Percentiles rank a stretch among this genome's conserved stretches.
Evolutionary conservation across 2,888 invertebrate genomes (phyloP).

Genomic region (Parnassius apollo): DNA sequence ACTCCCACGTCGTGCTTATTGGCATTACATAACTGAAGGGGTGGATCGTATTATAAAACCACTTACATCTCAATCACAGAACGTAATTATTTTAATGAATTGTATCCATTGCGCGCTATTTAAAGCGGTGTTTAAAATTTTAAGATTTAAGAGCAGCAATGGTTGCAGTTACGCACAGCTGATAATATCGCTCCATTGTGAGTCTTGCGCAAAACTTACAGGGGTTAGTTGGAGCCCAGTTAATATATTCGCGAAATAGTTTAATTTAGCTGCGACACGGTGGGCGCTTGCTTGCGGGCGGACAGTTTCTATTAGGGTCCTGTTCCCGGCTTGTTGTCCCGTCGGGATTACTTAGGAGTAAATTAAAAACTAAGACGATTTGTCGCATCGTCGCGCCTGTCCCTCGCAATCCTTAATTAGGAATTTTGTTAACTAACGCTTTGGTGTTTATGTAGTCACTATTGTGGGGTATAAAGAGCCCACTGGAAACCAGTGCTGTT

Average conservation of each 20-base stretch:
- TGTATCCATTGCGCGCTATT: background rate
- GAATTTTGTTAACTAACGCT: slow-evolving; percentile 18
- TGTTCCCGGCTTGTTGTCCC: slow-evolving; percentile 38
- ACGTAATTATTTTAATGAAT: background rate
- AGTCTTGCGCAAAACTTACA: background rate
- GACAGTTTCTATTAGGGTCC: slow-evolving; percentile 47
- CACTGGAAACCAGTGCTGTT: too few relatives aligned
- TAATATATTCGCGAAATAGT: slow-evolving; percentile 58
- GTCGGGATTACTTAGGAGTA: slow-evolving; percentile 31
- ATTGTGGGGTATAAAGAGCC: background rate
- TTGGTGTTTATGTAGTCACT: slow-evolving; percentile 1
- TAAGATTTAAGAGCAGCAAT: background rate
- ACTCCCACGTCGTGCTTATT: background rate
- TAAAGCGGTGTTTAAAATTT: background rate
- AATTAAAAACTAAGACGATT: slow-evolving; percentile 50
- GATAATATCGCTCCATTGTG: slow-evolving; percentile 1
- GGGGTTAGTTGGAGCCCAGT: slow-evolving; percentile 1
- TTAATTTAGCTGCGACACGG: slow-evolving; percentile 58
- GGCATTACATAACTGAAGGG: background rate
- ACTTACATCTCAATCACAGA: background rate
- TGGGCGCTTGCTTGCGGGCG: slow-evolving; percentile 43
- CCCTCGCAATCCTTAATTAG: slow-evolving; percentile 19
- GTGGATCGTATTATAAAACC: background rate
- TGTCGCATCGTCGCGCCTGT: slow-evolving; percentile 31
- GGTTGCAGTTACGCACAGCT: background rate